These are phyloP conservation scores for Gila orcuttii DNA, from an alignment of 2,113 vertebrate species.

Conservation along the genomic window DNA sequence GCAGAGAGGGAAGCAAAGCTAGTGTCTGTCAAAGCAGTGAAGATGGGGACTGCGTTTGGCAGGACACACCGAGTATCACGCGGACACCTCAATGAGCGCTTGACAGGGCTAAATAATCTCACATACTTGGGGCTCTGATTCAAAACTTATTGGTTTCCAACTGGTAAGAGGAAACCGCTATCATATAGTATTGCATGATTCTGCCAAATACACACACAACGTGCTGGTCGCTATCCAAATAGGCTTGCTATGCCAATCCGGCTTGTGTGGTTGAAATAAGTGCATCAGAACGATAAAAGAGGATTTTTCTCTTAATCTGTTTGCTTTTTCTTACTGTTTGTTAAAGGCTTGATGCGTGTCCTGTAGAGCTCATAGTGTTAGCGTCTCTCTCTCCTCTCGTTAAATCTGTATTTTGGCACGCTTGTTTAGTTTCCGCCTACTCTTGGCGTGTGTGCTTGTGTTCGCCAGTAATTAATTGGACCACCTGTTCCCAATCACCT, in stretches of 20 bases:
- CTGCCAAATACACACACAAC: constrained; percentile 14
- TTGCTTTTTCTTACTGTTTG: constrained; percentile 29
- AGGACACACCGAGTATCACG: constrained; percentile 12
- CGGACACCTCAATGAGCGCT: not conserved
- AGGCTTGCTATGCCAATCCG: not conserved
- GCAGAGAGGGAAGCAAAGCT: constrained; percentile 15
- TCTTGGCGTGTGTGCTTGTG: constrained; percentile 47
- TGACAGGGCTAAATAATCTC: constrained; percentile 13
- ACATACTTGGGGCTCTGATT: constrained; percentile 20
- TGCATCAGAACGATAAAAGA: constrained; percentile 40
- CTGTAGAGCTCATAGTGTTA: constrained; percentile 17
- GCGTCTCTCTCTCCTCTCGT: constrained; percentile 7
- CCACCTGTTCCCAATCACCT: constrained; percentile 60
- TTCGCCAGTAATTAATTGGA: constrained; percentile 59
- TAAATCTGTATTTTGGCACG: constrained; percentile 23
- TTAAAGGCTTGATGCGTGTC: constrained; percentile 23
- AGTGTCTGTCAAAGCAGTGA: not conserved
- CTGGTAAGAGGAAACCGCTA: constrained; percentile 40
- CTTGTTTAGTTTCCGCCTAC: constrained; percentile 21
- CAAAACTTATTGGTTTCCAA: constrained; percentile 15
- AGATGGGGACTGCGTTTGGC: constrained; percentile 14
- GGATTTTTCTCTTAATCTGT: constrained; percentile 39
- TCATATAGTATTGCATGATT: not conserved
- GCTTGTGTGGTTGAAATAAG: constrained; percentile 37
- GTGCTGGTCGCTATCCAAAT: constrained; percentile 38